Conservation (phyloP, 2,113 vertebrate genomes). For the Drymodes brunneopygia region DNA sequence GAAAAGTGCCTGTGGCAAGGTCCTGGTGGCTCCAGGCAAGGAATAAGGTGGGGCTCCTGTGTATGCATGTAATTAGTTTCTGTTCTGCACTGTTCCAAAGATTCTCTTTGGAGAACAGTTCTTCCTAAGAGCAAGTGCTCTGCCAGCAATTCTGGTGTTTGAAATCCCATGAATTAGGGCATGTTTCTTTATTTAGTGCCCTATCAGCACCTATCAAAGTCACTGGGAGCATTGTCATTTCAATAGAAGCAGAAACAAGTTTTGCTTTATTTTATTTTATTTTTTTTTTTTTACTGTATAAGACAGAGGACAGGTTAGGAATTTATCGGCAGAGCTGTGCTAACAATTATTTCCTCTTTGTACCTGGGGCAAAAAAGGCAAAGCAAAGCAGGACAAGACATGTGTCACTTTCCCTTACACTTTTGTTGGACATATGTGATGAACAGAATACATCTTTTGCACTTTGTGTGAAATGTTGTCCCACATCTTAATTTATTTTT, state of each 20-base stretch:
- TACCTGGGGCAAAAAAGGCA: not conserved
- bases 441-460: not conserved
- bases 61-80: not conserved
- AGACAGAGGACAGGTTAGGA: not conserved
- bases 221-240: not conserved
- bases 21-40: not conserved
- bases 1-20: rapidly evolving
- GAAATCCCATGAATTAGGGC: not conserved
- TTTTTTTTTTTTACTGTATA: not conserved
- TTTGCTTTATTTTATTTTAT: not conserved
- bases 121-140: not conserved
- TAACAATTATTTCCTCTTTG: not conserved
- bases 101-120: not conserved
- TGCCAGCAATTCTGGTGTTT: not conserved
- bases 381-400: not conserved
- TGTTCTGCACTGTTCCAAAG: not conserved
- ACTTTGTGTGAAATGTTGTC: not conserved
- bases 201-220: not conserved
- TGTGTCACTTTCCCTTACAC: not conserved
- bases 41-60: not conserved
- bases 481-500: not conserved
- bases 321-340: not conserved
- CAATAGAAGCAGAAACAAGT: not conserved
- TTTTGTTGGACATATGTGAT: not conserved
- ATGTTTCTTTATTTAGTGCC: not conserved